Evolutionary conservation across 2,113 vertebrate genomes (phyloP), one percentile per base, ranked within the genome.

Genomic region (Microtus ochrogaster): DNA sequence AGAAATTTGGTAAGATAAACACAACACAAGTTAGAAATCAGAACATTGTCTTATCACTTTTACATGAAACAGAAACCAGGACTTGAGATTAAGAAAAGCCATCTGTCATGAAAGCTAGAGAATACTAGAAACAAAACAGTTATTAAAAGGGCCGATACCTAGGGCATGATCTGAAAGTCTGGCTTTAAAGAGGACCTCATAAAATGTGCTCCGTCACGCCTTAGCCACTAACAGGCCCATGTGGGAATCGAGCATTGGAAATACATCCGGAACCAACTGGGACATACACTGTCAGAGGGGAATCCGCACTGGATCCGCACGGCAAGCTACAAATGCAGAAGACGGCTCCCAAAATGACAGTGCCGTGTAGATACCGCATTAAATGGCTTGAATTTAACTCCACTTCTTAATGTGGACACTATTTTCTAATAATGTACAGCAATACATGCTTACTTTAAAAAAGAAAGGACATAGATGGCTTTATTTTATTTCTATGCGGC

Each of bases 1-100:
- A 97, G 22, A 74, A 96, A 97, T 96, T 79, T 79, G 44, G 36
- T 47, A 89, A 68, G 73, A 41, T 77, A 89, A 78, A 81, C 55
- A 65, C 7, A 33, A 49, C 44, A 72, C 58, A 17, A 39, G 91
- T 83, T 78, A 93, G 88, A 90, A 85, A 78, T 72, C 93, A 95
- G 44, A 17, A 89, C 95, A 94, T 30, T 21, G 26, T n/a, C 52
- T 28, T 77, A 65, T 10, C 24, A 24, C 58, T 70, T 77, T 92
- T 82, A 81, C 74, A 28, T 7, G 47, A 77, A 36, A 49, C 52
- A 84, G 7, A 77, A 76, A 83, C 52, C 16, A 63, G 30, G 72
- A 79, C 30, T 88, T 17, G 58, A 26, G 52, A 77, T 68, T 26
- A 68, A 52, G 81, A 78, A 63, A 93, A 61, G 33, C 0, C 76